Evolutionary conservation across 2,113 vertebrate species (phyloP).

Genomic region (Sarotherodon lohbergeri): DNA sequence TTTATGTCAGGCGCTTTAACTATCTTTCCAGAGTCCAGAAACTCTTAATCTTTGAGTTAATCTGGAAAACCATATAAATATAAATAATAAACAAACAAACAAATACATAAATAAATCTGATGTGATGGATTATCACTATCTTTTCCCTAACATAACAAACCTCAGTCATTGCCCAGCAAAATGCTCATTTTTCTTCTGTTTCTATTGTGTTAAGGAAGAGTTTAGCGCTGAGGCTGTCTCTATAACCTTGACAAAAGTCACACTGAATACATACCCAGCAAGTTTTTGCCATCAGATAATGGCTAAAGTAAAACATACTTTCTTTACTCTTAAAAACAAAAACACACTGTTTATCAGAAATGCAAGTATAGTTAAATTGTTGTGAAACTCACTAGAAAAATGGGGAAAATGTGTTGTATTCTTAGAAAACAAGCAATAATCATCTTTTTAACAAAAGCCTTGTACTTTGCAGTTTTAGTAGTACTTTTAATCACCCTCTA

Average conservation of each 20-base stretch:
- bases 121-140: neutral
- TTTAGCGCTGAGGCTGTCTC: conserved; percentile 36
- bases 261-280: conserved; percentile 22
- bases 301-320: conserved; percentile 31
- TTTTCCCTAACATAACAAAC: neutral
- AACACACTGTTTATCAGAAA: neutral
- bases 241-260: conserved; percentile 59
- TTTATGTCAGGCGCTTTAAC: neutral
- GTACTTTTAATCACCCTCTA: conserved; percentile 34
- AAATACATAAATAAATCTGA: neutral
- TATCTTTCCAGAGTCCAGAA: neutral
- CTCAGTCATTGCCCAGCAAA: neutral
- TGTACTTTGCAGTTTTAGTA: neutral
- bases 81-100: neutral
- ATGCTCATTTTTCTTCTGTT: conserved; percentile 12
- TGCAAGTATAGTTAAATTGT: neutral
- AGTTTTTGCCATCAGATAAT: conserved; percentile 22
- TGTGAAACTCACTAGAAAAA: neutral
- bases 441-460: neutral
- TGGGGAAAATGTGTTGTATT: neutral
- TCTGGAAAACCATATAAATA: neutral
- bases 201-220: conserved; percentile 15
- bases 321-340: neutral
- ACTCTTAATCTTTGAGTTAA: neutral
- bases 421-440: neutral